Base-by-base conservation (phyloP, 2,113 vertebrate genomes). In the Strix aluco region DNA sequence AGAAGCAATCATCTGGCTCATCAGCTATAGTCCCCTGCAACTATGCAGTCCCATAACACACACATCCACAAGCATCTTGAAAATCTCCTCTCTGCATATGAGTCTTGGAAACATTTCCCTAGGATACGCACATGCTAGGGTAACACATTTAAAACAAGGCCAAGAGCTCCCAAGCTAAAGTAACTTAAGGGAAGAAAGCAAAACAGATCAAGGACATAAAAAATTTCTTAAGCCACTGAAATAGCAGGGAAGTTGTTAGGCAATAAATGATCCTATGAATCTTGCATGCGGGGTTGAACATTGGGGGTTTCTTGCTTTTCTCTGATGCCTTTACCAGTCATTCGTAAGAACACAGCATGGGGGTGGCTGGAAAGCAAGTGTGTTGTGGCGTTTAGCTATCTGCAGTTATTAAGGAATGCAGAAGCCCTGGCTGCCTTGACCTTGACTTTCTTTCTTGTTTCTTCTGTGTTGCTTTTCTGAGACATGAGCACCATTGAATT, bases 51-150 rank as follows among this genome's bases (percentile, higher is more conserved):
- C 20, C 12, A 13, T 55, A 59, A 61, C 36, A 51, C 46, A 40
- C 27, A 20, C 51, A 57, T 79, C 72, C 52, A 46, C 47, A 34
- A 44, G 67, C 73, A 88, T 46, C 62, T n/a, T 44, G 62, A 74
- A 70, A 70, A 51, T 70, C 55, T 85, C 21, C 42, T 89, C 23
- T 44, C 3, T 5, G 5, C 52, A 3, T 0, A 4, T 0, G 7
- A 73, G 47, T 13, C 71, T 78, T 69, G 30, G 77, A 69, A 51
- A 51, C 5, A 0, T 46, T 66, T 87, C 57, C 73, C 29, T n/a
- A 7, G 51, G 55, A 65, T 61, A 38, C 1, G 2, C 0, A 1
- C 7, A 3, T 13, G 18, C 57, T 47, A 62, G 69, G 73, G 22
- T 61, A 81, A 61, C 49, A 55, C 38, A 32, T 55, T 84, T 61